Percentiles rank a stretch among this genome's conserved stretches.
Conservation (phyloP, 2,888 invertebrate genomes). For the Tillus elongatus region DNA sequence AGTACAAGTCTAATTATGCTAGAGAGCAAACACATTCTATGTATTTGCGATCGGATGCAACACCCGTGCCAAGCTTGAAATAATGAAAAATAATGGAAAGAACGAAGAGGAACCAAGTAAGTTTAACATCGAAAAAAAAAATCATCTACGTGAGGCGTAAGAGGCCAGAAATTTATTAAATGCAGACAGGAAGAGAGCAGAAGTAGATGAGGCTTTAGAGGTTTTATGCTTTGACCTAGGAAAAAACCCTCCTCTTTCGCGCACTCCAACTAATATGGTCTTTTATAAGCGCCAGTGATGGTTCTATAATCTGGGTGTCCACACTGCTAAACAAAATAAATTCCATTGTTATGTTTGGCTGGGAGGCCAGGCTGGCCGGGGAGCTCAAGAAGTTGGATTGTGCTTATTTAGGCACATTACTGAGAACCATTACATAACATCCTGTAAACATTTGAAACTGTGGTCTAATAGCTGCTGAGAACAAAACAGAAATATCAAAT, state of each 20-base stretch:
- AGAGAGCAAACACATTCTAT: too few species aligned
- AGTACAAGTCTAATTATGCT: too few species aligned
- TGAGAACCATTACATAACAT: too few species aligned
- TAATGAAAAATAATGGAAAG: too few species aligned
- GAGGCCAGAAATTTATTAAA: too few species aligned
- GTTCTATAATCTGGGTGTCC: slow-evolving; percentile 23
- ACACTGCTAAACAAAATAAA: slow-evolving; percentile 15
- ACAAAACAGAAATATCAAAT: slow-evolving; percentile 3
- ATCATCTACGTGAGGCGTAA: too few species aligned
- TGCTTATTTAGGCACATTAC: slow-evolving; percentile 21
- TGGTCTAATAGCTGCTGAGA: slow-evolving; percentile 1
- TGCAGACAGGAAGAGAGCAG: too few species aligned
- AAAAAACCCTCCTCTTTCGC: slow-evolving; percentile 23
- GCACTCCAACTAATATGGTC: slow-evolving; percentile 21
- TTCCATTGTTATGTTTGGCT: slow-evolving; percentile 19
- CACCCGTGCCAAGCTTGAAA: too few species aligned
- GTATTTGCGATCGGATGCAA: too few species aligned
- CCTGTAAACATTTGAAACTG: too few species aligned
- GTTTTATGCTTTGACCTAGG: slow-evolving; percentile 21
- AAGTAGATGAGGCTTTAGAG: slow-evolving; percentile 10
- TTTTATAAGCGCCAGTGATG: slow-evolving; percentile 26
- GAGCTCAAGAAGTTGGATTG: slow-evolving; percentile 23
- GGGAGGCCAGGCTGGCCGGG: slow-evolving; percentile 22
- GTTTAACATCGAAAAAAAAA: too few species aligned
- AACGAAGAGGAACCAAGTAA: too few species aligned